Conservation (phyloP, 2,888 invertebrate genomes). For the Brachypterus glaber region DNA sequence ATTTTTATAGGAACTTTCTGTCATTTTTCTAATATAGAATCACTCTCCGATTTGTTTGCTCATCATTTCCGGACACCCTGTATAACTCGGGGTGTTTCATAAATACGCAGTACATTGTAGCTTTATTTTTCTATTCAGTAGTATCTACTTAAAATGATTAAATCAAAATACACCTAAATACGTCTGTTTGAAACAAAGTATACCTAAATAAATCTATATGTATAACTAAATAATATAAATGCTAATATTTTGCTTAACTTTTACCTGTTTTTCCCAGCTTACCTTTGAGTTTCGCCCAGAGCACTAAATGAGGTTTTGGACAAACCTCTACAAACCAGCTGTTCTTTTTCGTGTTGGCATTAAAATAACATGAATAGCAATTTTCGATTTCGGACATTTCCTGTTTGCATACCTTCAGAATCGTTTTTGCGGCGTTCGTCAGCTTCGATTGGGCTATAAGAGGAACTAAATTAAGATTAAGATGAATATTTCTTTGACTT, state of each 20-base stretch:
- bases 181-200: slow-evolving; percentile 5
- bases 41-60: no score
- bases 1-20: no score
- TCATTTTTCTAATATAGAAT: no score
- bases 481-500: no score
- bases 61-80: no score
- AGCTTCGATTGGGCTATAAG: slow-evolving; percentile 65
- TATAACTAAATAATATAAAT: no score
- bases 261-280: slow-evolving; percentile 7
- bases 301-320: slow-evolving; percentile 76
- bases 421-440: slow-evolving; percentile 63
- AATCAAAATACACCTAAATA: slow-evolving; percentile 7
- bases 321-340: slow-evolving; percentile 92
- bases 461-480: not conserved
- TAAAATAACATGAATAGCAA: slow-evolving; percentile 85
- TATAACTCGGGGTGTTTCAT: no score
- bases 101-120: no score
- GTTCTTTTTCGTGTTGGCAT: slow-evolving; percentile 68
- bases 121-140: no score
- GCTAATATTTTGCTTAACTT: not conserved
- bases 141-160: slow-evolving; percentile 5
- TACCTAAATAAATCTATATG: no score
- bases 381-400: slow-evolving; percentile 90
- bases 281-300: slow-evolving; percentile 95
- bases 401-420: slow-evolving; percentile 76